phyloP scores from a whole-genome alignment of 2,113 vertebrate species.

The Oncorhynchus masou region DNA sequence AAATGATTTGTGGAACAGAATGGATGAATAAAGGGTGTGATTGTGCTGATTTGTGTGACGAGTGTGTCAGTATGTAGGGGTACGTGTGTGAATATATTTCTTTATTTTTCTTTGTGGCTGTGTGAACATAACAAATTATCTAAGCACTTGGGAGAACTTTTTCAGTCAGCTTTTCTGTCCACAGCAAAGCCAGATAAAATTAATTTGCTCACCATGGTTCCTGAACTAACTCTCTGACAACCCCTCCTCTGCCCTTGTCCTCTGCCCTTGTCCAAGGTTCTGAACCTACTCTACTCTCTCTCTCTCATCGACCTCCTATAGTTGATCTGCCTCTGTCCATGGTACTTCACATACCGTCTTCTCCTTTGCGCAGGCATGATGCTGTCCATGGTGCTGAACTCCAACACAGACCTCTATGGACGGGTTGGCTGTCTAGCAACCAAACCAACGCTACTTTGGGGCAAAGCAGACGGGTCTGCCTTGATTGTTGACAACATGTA shows the following conservation, averaged over 20 bases:
- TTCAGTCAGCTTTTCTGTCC: not conserved
- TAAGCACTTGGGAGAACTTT: not conserved
- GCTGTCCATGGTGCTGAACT: not conserved
- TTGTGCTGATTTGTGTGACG: not conserved
- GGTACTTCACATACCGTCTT: slow-evolving; percentile 28
- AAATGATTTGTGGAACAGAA: not conserved
- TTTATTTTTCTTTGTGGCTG: not conserved
- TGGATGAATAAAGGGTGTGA: not conserved
- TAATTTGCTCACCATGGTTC: not conserved
- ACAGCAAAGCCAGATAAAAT: not conserved
- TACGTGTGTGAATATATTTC: not conserved
- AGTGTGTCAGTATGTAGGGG: not conserved
- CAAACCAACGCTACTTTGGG: too few relatives aligned
- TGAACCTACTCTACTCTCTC: not conserved
- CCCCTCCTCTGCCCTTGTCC: slow-evolving; percentile 34
- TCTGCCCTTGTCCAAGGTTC: slow-evolving; percentile 46
- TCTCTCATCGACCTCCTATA: slow-evolving; percentile 13
- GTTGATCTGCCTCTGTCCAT: slow-evolving; percentile 21
- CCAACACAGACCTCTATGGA: too few relatives aligned
- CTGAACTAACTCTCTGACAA: not conserved
- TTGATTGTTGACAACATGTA: too few relatives aligned
- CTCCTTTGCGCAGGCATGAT: not conserved
- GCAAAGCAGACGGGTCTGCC: too few relatives aligned
- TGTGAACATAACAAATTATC: not conserved
- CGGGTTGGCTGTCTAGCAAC: too few relatives aligned